Evolutionary conservation across 2,113 vertebrate genomes (phyloP), one percentile per base, ranked within the genome.

Genomic region (Neolamprologus cancellatus): DNA sequence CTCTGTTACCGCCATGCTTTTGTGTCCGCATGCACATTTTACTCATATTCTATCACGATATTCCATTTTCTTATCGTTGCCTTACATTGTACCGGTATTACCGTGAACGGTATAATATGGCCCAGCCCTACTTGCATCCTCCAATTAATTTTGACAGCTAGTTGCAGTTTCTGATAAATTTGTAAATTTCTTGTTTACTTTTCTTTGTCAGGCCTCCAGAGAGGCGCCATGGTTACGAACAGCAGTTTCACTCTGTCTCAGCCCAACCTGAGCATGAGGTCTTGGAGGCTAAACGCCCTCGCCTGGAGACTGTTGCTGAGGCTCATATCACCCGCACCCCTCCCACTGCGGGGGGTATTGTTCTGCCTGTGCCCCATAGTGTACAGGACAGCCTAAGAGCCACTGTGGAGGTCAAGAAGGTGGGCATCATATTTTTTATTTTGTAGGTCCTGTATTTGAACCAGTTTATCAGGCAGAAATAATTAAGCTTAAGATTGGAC

Each of bases 221-320:
- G 95, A 97, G 98, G 92, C 97, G 98, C 88, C 97, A 97, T 94
- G 98, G 96, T 86, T 99, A 99, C 89, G 99, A 99, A 34, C 97
- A 97, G 85, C 97, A 97, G 91, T 99, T 97, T 91, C 97, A 98
- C 91, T 94, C 96, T 39, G 89, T 97, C 81, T 92, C 96, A 15
- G 91, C 96, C 59, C 97, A 97, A 78, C 76, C 94, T 23, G 99
- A 99, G 53, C 97, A 98, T 82, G 99, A 99, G 78, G 94, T 95
- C 30, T 82, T 98, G 96, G 99, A 99, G 39, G 91, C 97, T 7
- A 99, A 99, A 92, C 96, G 99, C 66, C 98, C 98, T 36, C 98
- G 99, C 78, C 96, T 99, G 88, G 98, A 99, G 12, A 97, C 97
- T 15, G 89, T 98, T 69, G 94, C 97, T 2, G 98, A 99, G 84